A percentile compares a stretch with the other conserved stretches of the same genome.
phyloP scores from a whole-genome alignment of 2,113 vertebrate species.

The Neomonachus schauinslandi region DNA sequence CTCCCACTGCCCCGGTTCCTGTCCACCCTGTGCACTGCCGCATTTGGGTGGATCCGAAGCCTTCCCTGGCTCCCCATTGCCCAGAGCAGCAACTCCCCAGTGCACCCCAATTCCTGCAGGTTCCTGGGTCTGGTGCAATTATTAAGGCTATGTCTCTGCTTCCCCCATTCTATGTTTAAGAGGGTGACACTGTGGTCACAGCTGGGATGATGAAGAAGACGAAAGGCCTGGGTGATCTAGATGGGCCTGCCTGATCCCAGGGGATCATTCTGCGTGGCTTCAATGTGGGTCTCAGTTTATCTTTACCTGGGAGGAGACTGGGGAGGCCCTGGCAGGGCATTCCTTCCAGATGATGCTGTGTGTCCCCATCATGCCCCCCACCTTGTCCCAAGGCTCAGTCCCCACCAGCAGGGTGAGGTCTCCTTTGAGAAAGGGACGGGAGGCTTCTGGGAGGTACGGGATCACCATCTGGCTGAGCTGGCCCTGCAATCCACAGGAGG shows the following conservation, averaged over 20 bases:
- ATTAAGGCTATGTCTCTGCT: accelerated
- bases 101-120: neutral
- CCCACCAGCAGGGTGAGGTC: no score
- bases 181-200: neutral
- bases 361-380: neutral
- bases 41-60: neutral
- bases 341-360: neutral
- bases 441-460: neutral
- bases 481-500: slow-evolving; percentile 78
- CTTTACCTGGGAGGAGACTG: neutral
- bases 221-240: neutral
- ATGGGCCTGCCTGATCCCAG: neutral
- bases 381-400: neutral
- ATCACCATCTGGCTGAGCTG: neutral
- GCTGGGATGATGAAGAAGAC: neutral
- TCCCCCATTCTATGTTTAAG: neutral
- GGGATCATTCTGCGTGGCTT: neutral
- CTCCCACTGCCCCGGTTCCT: neutral
- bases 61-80: neutral
- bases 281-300: neutral
- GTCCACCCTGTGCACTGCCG: neutral
- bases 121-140: neutral
- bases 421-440: neutral
- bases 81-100: neutral
- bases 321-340: no score